These are phyloP conservation scores for Vidua macroura DNA, from an alignment of 2,113 vertebrate species.

Conservation along the genomic window DNA sequence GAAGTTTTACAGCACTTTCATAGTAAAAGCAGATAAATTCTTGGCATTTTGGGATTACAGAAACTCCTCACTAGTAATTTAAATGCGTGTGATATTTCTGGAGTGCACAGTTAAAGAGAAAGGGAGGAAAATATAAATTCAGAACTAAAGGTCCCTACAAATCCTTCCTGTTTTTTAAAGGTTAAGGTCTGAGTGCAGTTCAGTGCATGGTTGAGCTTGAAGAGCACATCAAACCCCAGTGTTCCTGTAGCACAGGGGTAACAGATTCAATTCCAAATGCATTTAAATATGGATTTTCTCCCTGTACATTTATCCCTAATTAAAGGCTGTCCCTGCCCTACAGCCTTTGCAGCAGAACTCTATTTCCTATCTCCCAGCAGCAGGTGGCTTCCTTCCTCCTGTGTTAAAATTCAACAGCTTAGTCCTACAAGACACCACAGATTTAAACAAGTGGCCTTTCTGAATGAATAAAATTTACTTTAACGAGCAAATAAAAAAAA, in stretches of 20 bases:
- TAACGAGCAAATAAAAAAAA: background rate
- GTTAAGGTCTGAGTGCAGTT: background rate
- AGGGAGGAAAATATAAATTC: background rate
- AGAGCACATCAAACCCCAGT: accelerated
- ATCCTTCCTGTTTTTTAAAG: background rate
- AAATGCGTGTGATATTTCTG: background rate
- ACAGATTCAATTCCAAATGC: background rate
- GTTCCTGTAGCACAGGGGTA: background rate
- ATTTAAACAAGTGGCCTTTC: background rate
- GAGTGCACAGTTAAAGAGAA: background rate
- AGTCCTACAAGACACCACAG: background rate
- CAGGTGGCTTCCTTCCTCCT: conserved; percentile 17
- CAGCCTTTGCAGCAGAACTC: background rate
- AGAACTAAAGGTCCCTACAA: background rate
- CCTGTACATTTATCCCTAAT: background rate
- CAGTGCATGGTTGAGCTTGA: background rate
- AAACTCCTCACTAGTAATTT: background rate
- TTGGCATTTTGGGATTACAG: background rate
- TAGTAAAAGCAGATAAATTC: background rate
- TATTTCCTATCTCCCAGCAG: background rate
- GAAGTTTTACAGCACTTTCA: background rate
- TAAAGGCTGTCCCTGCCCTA: background rate
- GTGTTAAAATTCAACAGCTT: background rate
- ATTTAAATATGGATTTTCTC: background rate
- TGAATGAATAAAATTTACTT: background rate